These are phyloP conservation scores for Chiloscyllium punctatum DNA, from an alignment of 2,797 vertebrate genomes.

Conservation along the genomic window DNA sequence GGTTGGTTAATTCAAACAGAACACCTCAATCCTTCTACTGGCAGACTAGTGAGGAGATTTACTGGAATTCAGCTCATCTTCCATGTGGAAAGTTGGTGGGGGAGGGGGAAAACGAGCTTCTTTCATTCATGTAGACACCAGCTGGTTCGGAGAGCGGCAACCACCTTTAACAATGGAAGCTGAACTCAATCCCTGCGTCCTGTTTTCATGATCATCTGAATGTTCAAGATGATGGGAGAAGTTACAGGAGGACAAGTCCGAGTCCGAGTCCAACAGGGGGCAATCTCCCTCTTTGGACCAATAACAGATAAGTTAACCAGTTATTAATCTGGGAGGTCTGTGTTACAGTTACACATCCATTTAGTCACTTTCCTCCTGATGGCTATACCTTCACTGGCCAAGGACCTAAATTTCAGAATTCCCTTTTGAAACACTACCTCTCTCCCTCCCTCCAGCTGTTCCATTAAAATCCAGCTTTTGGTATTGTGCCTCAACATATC, in stretches of 20 bases:
- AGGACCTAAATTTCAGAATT: background rate
- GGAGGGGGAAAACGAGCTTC: background rate
- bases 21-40: background rate
- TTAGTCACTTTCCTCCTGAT: background rate
- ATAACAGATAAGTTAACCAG: background rate
- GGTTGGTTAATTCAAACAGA: background rate
- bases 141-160: background rate
- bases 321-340: background rate
- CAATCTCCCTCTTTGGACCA: background rate
- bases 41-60: background rate
- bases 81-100: background rate
- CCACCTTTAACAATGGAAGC: background rate
- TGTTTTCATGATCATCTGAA: background rate
- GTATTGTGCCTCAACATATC: background rate
- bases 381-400: background rate
- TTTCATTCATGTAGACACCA: background rate
- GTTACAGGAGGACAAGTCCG: background rate
- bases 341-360: background rate
- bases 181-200: background rate
- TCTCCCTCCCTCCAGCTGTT: background rate
- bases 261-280: background rate
- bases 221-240: background rate
- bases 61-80: background rate
- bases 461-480: background rate
- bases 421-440: background rate